Conservation (phyloP, 1,140 invertebrate species). For the Luehdorfia chinensis region DNA sequence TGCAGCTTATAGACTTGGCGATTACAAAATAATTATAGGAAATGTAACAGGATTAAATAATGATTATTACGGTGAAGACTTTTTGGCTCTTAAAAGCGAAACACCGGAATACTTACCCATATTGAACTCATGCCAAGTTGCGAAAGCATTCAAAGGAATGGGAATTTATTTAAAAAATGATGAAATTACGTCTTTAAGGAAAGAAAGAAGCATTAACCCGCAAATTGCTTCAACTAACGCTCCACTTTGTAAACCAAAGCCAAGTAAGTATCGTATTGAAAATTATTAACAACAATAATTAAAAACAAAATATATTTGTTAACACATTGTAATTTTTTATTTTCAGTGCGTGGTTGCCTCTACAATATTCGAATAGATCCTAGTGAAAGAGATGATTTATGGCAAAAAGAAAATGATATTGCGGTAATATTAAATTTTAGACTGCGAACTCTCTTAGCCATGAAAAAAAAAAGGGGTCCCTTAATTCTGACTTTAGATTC, state of each 20-base stretch:
- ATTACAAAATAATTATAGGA: slow-evolving; percentile 63
- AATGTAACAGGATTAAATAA: slow-evolving; percentile 58
- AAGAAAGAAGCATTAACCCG: slow-evolving; percentile 34
- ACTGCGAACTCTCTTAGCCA: slow-evolving; percentile 45
- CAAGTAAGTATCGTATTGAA: too few relatives aligned
- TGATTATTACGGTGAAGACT: slow-evolving; percentile 54
- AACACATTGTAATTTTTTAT: too few relatives aligned
- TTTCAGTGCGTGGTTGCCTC: slow-evolving; percentile 52
- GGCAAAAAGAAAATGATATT: slow-evolving; percentile 45
- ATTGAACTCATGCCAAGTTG: slow-evolving; percentile 37
- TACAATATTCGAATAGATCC: slow-evolving; percentile 59
- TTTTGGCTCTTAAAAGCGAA: slow-evolving; percentile 38
- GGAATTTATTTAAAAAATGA: slow-evolving; percentile 42
- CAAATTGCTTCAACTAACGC: slow-evolving; percentile 39
- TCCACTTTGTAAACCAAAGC: slow-evolving; percentile 44
- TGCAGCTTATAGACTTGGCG: slow-evolving; percentile 56
- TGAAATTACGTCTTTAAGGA: slow-evolving; percentile 37
- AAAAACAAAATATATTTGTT: too few relatives aligned
- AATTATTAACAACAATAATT: too few relatives aligned
- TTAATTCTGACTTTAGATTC: slow-evolving; percentile 27
- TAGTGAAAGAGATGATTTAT: slow-evolving; percentile 52
- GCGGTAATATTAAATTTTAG: slow-evolving; percentile 41
- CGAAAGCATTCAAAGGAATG: slow-evolving; percentile 41
- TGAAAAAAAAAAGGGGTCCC: slow-evolving; percentile 34
- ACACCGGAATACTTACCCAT: slow-evolving; percentile 49